Evolutionary conservation across 2,113 vertebrate genomes (phyloP).

Genomic region (Seriola dumerili): DNA sequence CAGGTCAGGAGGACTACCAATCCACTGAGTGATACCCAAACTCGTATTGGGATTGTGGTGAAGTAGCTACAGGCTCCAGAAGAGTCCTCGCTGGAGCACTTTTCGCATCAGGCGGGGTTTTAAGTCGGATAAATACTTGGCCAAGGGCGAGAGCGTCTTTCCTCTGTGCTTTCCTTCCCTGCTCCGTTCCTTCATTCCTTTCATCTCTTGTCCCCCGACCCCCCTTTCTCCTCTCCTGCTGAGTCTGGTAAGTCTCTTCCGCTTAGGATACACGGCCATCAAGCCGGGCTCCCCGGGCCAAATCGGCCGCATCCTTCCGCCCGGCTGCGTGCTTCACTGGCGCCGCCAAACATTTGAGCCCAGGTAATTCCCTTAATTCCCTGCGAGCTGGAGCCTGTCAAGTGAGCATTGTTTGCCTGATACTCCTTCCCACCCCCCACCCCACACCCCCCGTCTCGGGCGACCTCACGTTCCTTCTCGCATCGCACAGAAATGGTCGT

Average conservation of each 20-base stretch:
- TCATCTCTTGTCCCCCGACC: not conserved
- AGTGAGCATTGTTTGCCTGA: not conserved
- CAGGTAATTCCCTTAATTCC: slow-evolving; percentile 57
- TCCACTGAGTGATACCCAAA: slow-evolving; percentile 54
- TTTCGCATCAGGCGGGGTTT: slow-evolving; percentile 32
- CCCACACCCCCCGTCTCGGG: no score
- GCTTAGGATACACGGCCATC: slow-evolving; percentile 36
- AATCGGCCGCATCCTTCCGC: slow-evolving; percentile 23
- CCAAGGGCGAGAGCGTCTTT: not conserved
- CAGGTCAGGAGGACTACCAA: slow-evolving; percentile 33
- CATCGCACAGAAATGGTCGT: not conserved
- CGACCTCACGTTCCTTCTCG: not conserved
- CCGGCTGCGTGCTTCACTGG: not conserved
- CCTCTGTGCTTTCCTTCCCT: not conserved
- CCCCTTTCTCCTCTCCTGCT: not conserved
- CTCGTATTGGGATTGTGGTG: slow-evolving; percentile 35
- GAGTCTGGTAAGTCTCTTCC: slow-evolving; percentile 42
- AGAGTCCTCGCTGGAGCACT: slow-evolving; percentile 17
- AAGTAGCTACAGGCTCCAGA: slow-evolving; percentile 24
- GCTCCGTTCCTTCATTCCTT: not conserved
- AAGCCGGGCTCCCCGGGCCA: not conserved
- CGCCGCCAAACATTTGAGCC: slow-evolving; percentile 13
- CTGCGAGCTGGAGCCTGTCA: slow-evolving; percentile 16
- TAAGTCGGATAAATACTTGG: slow-evolving; percentile 29
- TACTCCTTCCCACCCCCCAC: no score